Conservation (phyloP, 2,113 vertebrate species). For the Condylura cristata region DNA sequence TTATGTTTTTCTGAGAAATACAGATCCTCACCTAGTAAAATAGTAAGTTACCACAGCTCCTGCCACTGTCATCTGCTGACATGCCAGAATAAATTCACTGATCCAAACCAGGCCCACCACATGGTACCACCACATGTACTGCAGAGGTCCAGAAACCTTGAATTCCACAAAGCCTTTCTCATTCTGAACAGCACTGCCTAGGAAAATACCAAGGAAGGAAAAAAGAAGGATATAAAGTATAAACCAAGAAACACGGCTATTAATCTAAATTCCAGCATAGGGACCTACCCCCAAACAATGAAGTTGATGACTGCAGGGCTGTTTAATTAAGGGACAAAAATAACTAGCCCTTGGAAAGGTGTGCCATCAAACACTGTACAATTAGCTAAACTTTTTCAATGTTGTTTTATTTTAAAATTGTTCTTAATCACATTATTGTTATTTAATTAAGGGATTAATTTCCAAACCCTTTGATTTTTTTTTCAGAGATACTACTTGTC, state of each 20-base stretch:
- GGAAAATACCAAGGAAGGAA: slow-evolving; percentile 59
- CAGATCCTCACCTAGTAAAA: slow-evolving; percentile 93
- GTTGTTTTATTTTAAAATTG: slow-evolving; percentile 31
- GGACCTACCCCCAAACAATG: neutral
- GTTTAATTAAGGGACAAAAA: slow-evolving; percentile 42
- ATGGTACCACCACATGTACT: slow-evolving; percentile 99
- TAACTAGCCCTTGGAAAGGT: slow-evolving; percentile 1
- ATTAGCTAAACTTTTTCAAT: slow-evolving; percentile 15
- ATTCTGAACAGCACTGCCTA: slow-evolving; percentile 92
- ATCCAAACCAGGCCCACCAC: slow-evolving; percentile 97
- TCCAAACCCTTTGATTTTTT: neutral
- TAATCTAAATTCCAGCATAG: neutral
- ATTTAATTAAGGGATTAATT: slow-evolving; percentile 11
- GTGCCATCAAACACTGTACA: slow-evolving; percentile 10
- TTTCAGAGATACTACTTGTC: neutral
- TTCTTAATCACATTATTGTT: slow-evolving; percentile 24
- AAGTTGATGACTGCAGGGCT: neutral
- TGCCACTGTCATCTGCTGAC: slow-evolving; percentile 99
- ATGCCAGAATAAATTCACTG: slow-evolving; percentile 97
- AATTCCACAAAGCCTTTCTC: slow-evolving; percentile 94
- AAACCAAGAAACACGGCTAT: neutral
- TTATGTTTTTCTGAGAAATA: neutral
- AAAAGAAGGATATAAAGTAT: neutral
- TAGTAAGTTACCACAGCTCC: slow-evolving; percentile 99
- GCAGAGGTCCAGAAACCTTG: slow-evolving; percentile 90